These are phyloP conservation scores for Trogon melanurus DNA, from an alignment of 2,113 vertebrate genomes.

Conservation along the genomic window DNA sequence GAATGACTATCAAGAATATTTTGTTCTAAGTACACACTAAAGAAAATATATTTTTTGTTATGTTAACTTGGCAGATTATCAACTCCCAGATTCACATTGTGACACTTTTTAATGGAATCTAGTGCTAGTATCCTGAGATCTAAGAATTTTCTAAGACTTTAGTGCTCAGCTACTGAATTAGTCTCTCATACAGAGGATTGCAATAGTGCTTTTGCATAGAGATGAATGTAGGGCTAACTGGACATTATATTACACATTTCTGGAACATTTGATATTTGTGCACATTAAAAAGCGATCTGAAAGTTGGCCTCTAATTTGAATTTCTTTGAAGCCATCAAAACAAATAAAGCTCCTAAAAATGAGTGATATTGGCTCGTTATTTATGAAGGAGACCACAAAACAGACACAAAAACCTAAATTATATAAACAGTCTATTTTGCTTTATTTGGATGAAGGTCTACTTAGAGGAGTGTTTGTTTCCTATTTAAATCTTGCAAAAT, in stretches of 20 bases:
- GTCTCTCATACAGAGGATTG: neutral
- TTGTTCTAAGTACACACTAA: neutral
- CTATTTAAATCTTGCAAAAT: neutral
- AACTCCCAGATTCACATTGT: neutral
- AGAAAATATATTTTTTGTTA: neutral
- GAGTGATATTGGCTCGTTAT: neutral
- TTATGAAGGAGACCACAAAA: neutral
- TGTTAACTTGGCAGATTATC: neutral
- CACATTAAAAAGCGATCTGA: neutral
- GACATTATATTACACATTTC: neutral
- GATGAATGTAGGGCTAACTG: neutral
- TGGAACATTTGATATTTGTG: neutral
- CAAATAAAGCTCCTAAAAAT: neutral
- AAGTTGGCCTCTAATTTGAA: neutral
- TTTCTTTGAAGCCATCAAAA: neutral
- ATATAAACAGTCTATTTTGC: neutral
- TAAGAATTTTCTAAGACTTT: neutral
- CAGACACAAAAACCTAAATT: neutral
- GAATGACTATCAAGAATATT: neutral
- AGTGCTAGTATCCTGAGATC: neutral
- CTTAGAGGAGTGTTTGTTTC: neutral
- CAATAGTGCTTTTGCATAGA: neutral
- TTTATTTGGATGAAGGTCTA: neutral
- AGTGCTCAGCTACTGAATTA: neutral
- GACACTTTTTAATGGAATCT: neutral